A percentile compares a stretch with the other conserved stretches of the same genome.
These are phyloP conservation scores for Drosophila neonasuta DNA, from an alignment of 2,888 invertebrate species.

Conservation along the genomic window DNA sequence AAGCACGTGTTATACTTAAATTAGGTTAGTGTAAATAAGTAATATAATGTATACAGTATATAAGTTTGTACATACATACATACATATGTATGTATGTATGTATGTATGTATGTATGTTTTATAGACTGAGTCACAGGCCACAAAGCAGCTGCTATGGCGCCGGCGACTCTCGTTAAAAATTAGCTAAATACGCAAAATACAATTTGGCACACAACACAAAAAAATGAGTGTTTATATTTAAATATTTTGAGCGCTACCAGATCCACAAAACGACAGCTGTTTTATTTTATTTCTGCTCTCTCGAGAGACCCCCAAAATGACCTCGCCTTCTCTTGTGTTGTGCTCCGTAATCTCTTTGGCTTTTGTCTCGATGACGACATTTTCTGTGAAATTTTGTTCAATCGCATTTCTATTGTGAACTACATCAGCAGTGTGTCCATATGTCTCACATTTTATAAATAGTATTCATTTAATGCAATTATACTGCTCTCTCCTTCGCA, in stretches of 20 bases:
- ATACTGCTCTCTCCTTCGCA: conserved; percentile 8
- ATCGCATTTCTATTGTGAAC: conserved; percentile 23
- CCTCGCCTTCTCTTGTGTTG: conserved; percentile 48
- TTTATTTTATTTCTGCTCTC: conserved; percentile 36
- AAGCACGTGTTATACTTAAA: conserved; percentile 60
- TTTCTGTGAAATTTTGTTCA: conserved; percentile 30
- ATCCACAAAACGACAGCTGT: conserved; percentile 42
- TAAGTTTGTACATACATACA: neutral
- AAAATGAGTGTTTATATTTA: conserved; percentile 50
- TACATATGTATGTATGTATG: neutral
- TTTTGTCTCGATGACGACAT: conserved; percentile 68
- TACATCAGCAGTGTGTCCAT: neutral
- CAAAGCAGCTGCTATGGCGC: conserved; percentile 36
- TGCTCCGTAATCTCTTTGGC: conserved; percentile 36
- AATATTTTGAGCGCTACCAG: conserved; percentile 33
- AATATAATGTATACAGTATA: conserved; percentile 6
- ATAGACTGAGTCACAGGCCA: conserved; percentile 34
- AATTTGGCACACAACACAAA: conserved; percentile 30
- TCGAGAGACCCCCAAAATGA: conserved; percentile 40
- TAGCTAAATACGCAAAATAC: conserved; percentile 53
- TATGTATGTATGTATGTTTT: neutral
- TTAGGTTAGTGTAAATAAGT: conserved; percentile 44
- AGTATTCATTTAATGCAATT: conserved; percentile 41
- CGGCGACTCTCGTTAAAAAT: conserved; percentile 36
- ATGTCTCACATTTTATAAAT: conserved; percentile 36